Evolutionary conservation across 2,113 vertebrate genomes (phyloP).

Genomic region (Mesocricetus auratus): DNA sequence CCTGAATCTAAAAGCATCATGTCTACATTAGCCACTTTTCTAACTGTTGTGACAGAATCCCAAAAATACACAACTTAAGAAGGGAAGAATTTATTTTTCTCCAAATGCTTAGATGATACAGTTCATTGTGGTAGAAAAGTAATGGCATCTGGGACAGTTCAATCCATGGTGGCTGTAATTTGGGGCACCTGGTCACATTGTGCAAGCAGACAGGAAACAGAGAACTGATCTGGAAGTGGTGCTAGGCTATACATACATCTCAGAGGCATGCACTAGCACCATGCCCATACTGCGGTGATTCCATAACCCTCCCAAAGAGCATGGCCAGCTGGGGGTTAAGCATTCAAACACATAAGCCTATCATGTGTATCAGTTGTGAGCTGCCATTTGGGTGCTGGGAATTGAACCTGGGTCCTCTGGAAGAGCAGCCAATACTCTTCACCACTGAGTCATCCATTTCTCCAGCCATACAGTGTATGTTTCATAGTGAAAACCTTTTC

Average conservation of each 20-base stretch:
- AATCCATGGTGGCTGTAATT: not conserved
- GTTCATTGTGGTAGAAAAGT: not conserved
- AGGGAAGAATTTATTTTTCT: not conserved
- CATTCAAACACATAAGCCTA: too few species aligned
- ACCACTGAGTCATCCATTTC: too few species aligned
- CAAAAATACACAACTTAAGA: not conserved
- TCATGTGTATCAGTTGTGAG: not conserved
- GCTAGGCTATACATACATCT: not conserved
- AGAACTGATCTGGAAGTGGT: not conserved
- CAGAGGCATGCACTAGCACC: not conserved
- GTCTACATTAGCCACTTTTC: not conserved
- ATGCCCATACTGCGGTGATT: not conserved
- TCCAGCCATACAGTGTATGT: not conserved
- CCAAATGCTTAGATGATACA: not conserved
- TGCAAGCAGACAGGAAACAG: not conserved
- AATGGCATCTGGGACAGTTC: not conserved
- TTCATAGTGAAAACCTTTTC: not conserved
- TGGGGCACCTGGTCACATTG: not conserved
- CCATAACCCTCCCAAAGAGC: not conserved
- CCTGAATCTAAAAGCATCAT: not conserved
- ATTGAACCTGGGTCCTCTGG: too few species aligned
- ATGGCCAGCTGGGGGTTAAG: not conserved
- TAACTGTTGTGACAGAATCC: too few species aligned
- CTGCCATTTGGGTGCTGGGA: too few species aligned
- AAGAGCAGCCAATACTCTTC: too few species aligned